Conservation (phyloP, 2,113 vertebrate species). For the Chauna torquata region DNA sequence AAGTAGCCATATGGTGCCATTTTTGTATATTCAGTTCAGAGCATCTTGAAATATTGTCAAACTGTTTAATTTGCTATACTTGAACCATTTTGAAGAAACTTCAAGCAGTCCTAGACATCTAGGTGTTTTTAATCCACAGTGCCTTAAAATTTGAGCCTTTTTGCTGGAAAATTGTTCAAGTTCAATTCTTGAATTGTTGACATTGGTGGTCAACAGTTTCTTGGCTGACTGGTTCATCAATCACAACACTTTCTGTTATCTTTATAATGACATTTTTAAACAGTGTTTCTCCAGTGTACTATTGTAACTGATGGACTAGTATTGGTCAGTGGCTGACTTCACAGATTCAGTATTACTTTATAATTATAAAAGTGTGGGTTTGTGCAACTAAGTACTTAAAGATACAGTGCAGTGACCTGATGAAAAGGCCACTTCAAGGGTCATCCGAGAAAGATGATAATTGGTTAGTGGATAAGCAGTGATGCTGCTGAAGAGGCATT, state of each 20-base stretch:
- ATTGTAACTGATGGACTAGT: background rate
- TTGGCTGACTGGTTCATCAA: background rate
- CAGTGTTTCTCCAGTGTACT: background rate
- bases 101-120: background rate
- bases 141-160: background rate
- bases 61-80: conserved; percentile 10
- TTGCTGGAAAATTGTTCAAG: background rate
- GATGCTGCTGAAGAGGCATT: background rate
- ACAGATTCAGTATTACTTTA: background rate
- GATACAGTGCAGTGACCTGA: background rate
- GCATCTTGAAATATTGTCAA: conserved; percentile 5
- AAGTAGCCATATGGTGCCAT: background rate
- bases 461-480: background rate
- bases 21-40: conserved; percentile 1
- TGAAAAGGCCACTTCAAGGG: background rate
- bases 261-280: background rate
- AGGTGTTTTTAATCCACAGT: background rate
- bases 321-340: background rate
- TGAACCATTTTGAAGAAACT: conserved; percentile 40
- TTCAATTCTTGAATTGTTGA: background rate
- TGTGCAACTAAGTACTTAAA: background rate
- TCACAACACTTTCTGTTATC: background rate
- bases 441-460: background rate
- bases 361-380: background rate
- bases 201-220: background rate